phyloP scores from a whole-genome alignment of 2,113 vertebrate genomes.

The Oenanthe oenanthe region DNA sequence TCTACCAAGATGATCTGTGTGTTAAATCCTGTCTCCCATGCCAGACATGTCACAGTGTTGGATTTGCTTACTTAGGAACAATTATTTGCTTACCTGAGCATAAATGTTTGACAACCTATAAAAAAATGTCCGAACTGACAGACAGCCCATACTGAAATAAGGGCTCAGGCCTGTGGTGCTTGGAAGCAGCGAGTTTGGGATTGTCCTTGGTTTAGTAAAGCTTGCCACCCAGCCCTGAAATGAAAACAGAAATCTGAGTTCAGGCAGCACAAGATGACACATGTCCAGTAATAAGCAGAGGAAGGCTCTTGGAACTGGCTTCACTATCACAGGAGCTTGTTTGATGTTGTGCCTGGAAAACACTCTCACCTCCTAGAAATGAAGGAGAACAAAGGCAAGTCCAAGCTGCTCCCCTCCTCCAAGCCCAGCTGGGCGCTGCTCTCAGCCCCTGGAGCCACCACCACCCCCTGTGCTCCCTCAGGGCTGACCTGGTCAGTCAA shows the following conservation, averaged over 20 bases:
- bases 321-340: background rate
- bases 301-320: background rate
- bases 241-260: background rate
- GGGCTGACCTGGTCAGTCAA: conserved; percentile 59
- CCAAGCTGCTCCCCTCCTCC: background rate
- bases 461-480: background rate
- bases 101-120: conserved; percentile 91
- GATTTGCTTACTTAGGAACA: background rate
- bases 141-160: conserved; percentile 90
- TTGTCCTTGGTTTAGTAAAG: conserved; percentile 89
- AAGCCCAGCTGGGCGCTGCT: background rate
- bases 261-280: background rate
- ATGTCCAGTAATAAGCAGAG: background rate
- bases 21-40: background rate
- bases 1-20: fast-evolving
- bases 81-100: conserved; percentile 86
- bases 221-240: conserved; percentile 90
- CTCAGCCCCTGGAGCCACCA: background rate
- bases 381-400: background rate
- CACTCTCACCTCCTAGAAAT: background rate
- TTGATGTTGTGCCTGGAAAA: background rate
- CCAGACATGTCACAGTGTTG: background rate
- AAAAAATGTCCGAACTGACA: conserved; percentile 92
- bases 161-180: conserved; percentile 93
- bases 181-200: conserved; percentile 89